phyloP scores from a whole-genome alignment of 2,888 invertebrate species.

The Cosmopolites sordidus region DNA sequence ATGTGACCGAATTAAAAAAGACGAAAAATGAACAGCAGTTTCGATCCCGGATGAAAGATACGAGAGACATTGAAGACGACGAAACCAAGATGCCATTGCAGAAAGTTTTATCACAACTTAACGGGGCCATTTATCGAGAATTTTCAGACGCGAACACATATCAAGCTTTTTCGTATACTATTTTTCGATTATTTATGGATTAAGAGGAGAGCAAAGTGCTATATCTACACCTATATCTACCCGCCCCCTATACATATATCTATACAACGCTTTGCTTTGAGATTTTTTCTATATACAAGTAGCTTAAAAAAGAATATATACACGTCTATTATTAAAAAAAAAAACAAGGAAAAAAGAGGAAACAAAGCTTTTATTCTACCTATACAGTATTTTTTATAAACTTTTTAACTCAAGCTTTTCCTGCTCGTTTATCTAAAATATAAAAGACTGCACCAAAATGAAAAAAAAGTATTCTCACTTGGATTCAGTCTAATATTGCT shows the following conservation, averaged over 20 bases:
- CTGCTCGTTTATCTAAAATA: conserved; percentile 1
- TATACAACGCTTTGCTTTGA: conserved; percentile 3
- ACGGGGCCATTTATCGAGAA: conserved; percentile 18
- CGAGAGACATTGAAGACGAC: not conserved
- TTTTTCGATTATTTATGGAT: conserved; percentile 16
- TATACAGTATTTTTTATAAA: conserved; percentile 22
- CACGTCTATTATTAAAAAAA: not conserved
- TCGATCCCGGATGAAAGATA: conserved; percentile 22
- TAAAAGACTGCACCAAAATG: conserved; percentile 9
- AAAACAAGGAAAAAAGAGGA: not conserved
- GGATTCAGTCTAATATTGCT: too few relatives aligned
- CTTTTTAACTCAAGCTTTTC: conserved; percentile 13
- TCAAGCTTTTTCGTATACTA: conserved; percentile 22
- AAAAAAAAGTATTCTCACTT: not conserved
- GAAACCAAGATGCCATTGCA: conserved; percentile 6
- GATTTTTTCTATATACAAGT: conserved; percentile 8
- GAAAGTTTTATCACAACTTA: conserved; percentile 3
- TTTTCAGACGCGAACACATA: conserved; percentile 20
- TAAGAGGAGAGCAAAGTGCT: conserved; percentile 4
- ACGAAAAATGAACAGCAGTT: conserved; percentile 21
- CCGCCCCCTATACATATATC: not conserved
- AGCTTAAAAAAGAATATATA: conserved; percentile 8
- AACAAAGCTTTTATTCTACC: conserved; percentile 3
- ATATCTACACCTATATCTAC: conserved; percentile 9
- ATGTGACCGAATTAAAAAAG: not conserved